Base-by-base conservation (phyloP, 2,113 vertebrate species). In the Phrynosoma platyrhinos region DNA sequence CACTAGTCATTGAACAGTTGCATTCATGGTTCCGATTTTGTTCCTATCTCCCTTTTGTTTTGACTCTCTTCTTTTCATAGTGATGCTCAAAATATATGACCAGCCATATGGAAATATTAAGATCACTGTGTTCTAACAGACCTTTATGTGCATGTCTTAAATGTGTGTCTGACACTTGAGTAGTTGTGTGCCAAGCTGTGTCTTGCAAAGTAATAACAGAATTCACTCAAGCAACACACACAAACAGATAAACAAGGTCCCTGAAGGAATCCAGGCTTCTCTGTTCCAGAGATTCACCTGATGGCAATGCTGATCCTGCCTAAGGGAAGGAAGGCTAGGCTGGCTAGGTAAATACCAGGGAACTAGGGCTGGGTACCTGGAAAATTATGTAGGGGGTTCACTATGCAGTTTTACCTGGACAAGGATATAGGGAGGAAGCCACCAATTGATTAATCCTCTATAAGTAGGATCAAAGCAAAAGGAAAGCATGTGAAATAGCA, bases 281-380 rank as follows among this genome's bases (percentile, higher is more conserved):
- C 64, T 88, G 47, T 83, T 83, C 53, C 32, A 79, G 74, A 58
- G 16, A 79, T 71, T 77, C 75, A 79, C 74, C 87, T 62, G 47
- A 32, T 84, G 64, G 82, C 75, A 79, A 79, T 18, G 40, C 52
- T 84, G 64, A 72, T 79, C 74, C 74, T 83, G 72, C 81, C 76
- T 84, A 79, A 84, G 82, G 82, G 82, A 88, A 88, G 47, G 64
- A 47, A 83, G 64, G 64, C 14, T 23, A 75, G 52, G 79, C 42
- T n/a, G 79, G 25, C 71, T 42, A 40, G 72, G 27, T 53, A 77
- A 88, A 88, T 76, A 80, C 86, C 52, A 76, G 30, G 78, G 69
- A 42, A 74, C 12, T 53, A 81, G 25, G n/a, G 52, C 55, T 32
- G 64, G 55, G n/a, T 87, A 23, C 42, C 32, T 47, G 58, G 20